Base-by-base conservation (phyloP, 2,888 invertebrate species). In the Himalopsyche anomala region DNA sequence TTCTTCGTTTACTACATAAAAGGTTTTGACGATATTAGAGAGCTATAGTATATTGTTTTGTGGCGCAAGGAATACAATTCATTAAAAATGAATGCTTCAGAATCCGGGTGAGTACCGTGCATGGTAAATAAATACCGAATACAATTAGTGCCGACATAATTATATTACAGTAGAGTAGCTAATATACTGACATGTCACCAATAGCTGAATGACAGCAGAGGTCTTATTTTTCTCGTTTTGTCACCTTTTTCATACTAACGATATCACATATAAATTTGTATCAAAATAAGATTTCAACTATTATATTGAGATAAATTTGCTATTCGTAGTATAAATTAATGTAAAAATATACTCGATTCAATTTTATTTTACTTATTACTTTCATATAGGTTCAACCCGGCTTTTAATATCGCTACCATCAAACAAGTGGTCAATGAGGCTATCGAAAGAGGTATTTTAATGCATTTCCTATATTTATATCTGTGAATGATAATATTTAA, bases 371-470 rank as follows among this genome's bases (percentile, higher is more conserved):
- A 28, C 8, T 88, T 87, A 89, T 38, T 51, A 79, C 19, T 85
- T 82, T 92, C 91, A 91, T 93, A 94, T 94, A 97, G 97, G 95
- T 97, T 97, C 93, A 97, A 97, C 94, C 97, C 97, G 92, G 96
- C 97, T 90, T 97, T 97, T 94, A 97, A 97, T 92, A 97, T 97
- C 95, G 97, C 97, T 92, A 96, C 97, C 90, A 97, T 98, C 92
- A 97, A 97, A 91, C 98, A 98, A 94, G 98, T 97, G 91, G 96
- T 98, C 93, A 97, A 97, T 94, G 98, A 98, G 94, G 98, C 98
- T 89, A 97, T 98, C 89, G 98, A 98, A 93, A 94, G 97, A 96
- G 98, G 98, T 97, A 93, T 93, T 94, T 92, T 87, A 54, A 84
- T 51, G 15, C 51, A 51, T 85, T 62, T 81, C 38, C n/a, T 42